Conservation (phyloP, 2,113 vertebrate genomes). For the Cheirogaleus medius region DNA sequence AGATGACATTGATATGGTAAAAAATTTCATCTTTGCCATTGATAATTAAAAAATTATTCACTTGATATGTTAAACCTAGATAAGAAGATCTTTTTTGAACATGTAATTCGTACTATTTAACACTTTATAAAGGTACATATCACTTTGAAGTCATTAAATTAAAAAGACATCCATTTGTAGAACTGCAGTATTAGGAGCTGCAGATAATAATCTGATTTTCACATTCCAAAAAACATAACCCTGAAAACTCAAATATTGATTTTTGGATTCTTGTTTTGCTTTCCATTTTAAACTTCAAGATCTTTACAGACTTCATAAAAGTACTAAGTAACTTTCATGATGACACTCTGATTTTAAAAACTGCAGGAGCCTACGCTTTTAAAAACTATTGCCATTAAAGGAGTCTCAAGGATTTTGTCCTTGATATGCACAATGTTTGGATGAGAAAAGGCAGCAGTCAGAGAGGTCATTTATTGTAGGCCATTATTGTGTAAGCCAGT, state of each 20-base stretch:
- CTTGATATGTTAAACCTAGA: background rate
- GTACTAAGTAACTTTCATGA: background rate
- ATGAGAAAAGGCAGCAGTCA: background rate
- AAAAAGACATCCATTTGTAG: background rate
- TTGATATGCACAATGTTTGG: background rate
- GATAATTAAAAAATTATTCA: background rate
- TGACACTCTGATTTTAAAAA: background rate
- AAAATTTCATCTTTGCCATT: background rate
- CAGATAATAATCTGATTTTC: background rate
- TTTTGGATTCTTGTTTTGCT: background rate
- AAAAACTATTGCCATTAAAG: background rate
- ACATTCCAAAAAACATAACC: background rate
- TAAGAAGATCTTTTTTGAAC: background rate
- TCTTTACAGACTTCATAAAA: constrained; percentile 1
- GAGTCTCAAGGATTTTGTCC: background rate
- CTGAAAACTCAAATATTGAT: background rate
- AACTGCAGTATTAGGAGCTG: background rate
- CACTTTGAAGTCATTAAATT: constrained; percentile 28
- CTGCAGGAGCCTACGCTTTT: background rate
- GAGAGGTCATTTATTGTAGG: background rate
- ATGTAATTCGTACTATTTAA: background rate
- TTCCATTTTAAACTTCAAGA: constrained; percentile 19
- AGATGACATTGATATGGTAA: background rate
- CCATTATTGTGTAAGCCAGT: background rate
- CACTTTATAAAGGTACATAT: background rate